A percentile compares a stretch with the other conserved stretches of the same genome.
phyloP scores from a whole-genome alignment of 2,888 invertebrate species.

The Thyatira batis region DNA sequence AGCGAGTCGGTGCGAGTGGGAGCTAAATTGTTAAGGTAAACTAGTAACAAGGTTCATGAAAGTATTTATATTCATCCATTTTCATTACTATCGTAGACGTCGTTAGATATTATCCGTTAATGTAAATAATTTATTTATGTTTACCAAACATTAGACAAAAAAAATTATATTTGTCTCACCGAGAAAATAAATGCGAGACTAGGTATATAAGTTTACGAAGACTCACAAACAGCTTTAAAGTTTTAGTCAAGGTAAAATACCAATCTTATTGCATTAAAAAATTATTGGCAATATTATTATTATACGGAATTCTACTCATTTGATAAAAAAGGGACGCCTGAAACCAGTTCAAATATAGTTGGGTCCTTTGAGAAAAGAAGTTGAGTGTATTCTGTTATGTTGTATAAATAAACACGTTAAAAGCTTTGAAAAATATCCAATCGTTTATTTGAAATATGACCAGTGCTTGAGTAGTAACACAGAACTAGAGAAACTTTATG shows the following conservation, averaged over 20 bases:
- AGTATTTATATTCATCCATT: not conserved
- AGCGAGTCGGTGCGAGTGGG: not conserved
- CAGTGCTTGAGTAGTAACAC: not conserved
- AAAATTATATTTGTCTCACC: no score
- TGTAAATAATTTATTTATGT: no score
- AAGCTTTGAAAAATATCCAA: not conserved
- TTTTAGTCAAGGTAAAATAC: no score
- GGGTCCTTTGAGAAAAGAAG: not conserved
- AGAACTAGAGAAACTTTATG: not conserved
- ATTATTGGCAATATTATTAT: no score
- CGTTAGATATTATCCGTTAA: no score
- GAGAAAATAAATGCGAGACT: no score
- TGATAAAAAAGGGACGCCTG: not conserved
- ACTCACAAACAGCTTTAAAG: no score
- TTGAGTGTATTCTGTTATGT: not conserved
- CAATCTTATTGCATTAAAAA: no score
- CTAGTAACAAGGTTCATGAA: not conserved
- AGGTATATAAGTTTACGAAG: no score
- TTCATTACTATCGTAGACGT: no score
- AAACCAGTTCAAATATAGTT: not conserved
- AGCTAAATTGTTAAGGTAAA: not conserved
- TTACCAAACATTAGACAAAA: no score
- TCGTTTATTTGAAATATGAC: not conserved
- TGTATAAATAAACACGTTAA: not conserved
- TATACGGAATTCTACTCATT: no score